These are phyloP conservation scores for Rhinella marina DNA, from an alignment of 2,797 vertebrate species.

Conservation along the genomic window DNA sequence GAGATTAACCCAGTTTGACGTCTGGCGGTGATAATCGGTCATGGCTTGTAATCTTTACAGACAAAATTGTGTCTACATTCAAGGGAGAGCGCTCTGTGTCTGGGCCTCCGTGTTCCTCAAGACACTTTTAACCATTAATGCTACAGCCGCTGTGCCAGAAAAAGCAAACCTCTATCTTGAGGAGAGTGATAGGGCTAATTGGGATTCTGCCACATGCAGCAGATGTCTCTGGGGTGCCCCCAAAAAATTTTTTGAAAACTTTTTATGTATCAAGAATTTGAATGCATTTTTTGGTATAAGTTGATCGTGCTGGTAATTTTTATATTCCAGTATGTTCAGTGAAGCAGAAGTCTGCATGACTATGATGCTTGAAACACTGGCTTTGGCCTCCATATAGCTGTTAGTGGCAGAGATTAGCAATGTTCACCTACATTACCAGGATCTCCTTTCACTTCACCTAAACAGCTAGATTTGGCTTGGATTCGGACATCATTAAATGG, in stretches of 20 bases:
- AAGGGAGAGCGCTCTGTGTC: conserved; percentile 17
- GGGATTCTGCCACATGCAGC: background rate
- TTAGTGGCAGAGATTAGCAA: background rate
- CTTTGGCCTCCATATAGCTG: background rate
- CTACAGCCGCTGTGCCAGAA: background rate
- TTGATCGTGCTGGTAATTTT: no score
- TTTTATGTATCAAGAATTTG: no score
- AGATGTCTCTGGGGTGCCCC: background rate
- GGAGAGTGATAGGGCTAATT: background rate
- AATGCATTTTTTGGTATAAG: no score
- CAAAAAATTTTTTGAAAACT: background rate
- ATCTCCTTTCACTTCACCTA: background rate
- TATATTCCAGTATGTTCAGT: background rate
- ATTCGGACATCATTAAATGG: background rate
- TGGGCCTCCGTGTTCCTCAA: background rate
- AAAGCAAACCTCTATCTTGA: background rate
- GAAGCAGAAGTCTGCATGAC: background rate
- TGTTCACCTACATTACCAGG: background rate
- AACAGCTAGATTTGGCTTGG: background rate
- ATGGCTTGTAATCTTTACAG: conserved; percentile 51
- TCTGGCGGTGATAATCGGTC: conserved; percentile 58
- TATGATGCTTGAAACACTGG: background rate
- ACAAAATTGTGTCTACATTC: conserved; percentile 34
- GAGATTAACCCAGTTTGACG: conserved; percentile 62
- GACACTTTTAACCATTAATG: conserved; percentile 14